Base-by-base conservation (phyloP, 2,797 vertebrate genomes). In the Distichodus sexfasciatus region DNA sequence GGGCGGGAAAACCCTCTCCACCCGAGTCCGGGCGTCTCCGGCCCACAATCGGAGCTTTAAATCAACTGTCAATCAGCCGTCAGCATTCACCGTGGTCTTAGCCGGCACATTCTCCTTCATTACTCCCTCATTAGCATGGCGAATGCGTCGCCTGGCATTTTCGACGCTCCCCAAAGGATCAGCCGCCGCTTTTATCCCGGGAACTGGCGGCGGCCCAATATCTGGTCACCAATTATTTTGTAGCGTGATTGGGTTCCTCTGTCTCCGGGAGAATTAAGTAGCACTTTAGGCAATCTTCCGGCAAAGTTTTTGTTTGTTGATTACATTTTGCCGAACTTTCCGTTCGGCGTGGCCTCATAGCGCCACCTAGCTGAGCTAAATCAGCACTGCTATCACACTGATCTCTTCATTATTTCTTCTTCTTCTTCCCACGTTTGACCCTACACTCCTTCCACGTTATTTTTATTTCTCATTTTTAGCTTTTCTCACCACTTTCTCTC, bases 191-290 rank as follows among this genome's bases (percentile, higher is more conserved):
- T 15, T 33, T 26, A 66, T 65, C 62, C 19, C 69, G 14, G 26
- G 33, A 51, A 46, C 47, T 66, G 69, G 69, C 69, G 59, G 43
- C 4, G 33, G 7, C 33, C 69, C 69, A 66, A 66, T 59, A 51
- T 72, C 50, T 66, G 54, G 26, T 66, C 44, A 58, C 53, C 69
- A 72, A 59, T 72, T 72, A 66, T 72, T 72, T 66, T 7, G 8
- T 51, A 19, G 48, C 31, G 23, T 53, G 36, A 46, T 57, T 40
- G 36, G 48, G 24, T 31, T n/a, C 55, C 59, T 69, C 47, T 57
- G 46, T 57, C 54, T 66, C 36, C 9, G 28, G 24, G 24, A 66
- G 46, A 36, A 66, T 59, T 44, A 68, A 63, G 21, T 55, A 35
- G 19, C 28, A 48, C 57, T 44, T 68, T 62, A 31, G 14, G 43